These are phyloP conservation scores for Drosophila peninsularis DNA, from an alignment of 2,888 invertebrate species.

Conservation along the genomic window DNA sequence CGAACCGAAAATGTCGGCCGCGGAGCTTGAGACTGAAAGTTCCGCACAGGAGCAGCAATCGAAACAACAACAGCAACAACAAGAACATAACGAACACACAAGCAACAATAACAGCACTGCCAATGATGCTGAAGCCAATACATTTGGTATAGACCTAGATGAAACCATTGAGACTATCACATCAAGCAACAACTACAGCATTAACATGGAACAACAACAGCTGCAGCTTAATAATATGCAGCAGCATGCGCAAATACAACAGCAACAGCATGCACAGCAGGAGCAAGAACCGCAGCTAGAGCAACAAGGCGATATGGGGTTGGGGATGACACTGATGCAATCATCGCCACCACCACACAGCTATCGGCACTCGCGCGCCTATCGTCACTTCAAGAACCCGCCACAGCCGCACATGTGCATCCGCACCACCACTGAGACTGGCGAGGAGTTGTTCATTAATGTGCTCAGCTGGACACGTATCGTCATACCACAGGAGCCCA, in stretches of 20 bases:
- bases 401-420: constrained; percentile 92
- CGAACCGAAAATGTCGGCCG: constrained; percentile 61
- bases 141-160: constrained; percentile 35
- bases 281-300: constrained; percentile 54
- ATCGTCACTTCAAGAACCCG: constrained; percentile 89
- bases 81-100: constrained; percentile 41
- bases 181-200: constrained; percentile 43
- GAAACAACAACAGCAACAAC: constrained; percentile 51
- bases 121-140: constrained; percentile 44
- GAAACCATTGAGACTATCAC: constrained; percentile 51
- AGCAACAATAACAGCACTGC: constrained; percentile 53
- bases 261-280: constrained; percentile 22
- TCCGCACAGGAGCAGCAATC: constrained; percentile 63
- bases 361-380: constrained; percentile 87
- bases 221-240: constrained; percentile 37
- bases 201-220: constrained; percentile 49
- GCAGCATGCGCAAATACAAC: constrained; percentile 33
- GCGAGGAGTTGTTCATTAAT: constrained; percentile 87
- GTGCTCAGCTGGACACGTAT: constrained; percentile 91
- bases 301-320: constrained; percentile 58
- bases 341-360: constrained; percentile 86
- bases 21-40: constrained; percentile 68
- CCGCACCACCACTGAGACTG: constrained; percentile 86
- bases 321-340: constrained; percentile 77
- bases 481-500: constrained; percentile 88